Percentiles rank a stretch among this genome's conserved stretches.
Evolutionary conservation across 1,140 invertebrate species (phyloP).

Genomic region (Triops cancriformis): DNA sequence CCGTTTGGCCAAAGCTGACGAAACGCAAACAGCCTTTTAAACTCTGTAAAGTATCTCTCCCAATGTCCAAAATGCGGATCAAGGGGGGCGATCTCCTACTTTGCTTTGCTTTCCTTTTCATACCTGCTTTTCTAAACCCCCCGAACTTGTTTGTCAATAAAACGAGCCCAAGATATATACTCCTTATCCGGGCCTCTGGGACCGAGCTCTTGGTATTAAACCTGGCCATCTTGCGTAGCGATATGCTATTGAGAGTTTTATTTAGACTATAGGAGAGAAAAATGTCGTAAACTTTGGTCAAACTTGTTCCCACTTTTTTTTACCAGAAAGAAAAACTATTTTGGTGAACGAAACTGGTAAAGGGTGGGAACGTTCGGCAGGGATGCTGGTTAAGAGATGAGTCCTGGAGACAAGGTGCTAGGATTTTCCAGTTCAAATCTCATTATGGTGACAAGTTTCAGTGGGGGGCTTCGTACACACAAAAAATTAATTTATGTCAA

Average conservation of each 20-base stretch:
- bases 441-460: conserved; percentile 14
- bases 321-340: too few species aligned
- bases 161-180: neutral
- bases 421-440: neutral
- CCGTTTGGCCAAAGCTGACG: neutral
- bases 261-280: too few species aligned
- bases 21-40: neutral
- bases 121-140: neutral
- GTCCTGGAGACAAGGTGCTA: neutral
- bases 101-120: neutral
- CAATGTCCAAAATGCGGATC: neutral
- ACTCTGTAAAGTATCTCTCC: neutral
- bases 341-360: neutral
- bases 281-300: too few species aligned
- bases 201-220: neutral
- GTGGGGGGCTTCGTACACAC: neutral
- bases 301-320: too few species aligned
- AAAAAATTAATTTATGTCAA: conserved; percentile 4
- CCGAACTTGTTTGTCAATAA: conserved; percentile 6
- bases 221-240: neutral
- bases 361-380: neutral
- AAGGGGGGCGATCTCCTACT: neutral
- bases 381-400: conserved; percentile 1
- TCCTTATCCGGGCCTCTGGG: neutral
- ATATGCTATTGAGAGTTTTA: neutral